Base-by-base conservation (phyloP, 2,113 vertebrate species). In the Hepsetus odoe region DNA sequence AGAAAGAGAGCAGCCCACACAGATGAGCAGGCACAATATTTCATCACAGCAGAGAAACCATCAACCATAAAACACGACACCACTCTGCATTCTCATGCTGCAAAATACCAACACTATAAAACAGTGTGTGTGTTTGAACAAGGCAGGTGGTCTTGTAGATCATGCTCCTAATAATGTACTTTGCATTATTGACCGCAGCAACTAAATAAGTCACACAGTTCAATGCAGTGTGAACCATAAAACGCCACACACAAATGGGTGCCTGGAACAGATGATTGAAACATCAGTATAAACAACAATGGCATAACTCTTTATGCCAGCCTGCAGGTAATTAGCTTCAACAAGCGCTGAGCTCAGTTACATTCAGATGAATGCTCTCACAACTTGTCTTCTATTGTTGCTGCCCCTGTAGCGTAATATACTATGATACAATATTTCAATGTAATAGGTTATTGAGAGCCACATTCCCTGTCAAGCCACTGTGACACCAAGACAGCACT, bases 1-100 rank as follows among this genome's bases (percentile, higher is more conserved):
- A 56, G 56, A 42, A 38, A 66, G 35, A 67, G 24, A 72, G 46
- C 62, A 79, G 69, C 77, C 77, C 77, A 79, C 77, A 72, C 68
- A 79, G 59, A 72, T 13, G 33, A 55, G 69, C 70, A 72, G 77
- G 59, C 44, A 35, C 68, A 42, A 59, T 55, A 72, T 79, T 72
- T 79, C 67, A 79, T 72, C 70, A 65, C 24, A 42, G 68, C 59
- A 65, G 68, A 79, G 62, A 38, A 65, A 79, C 59, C 55, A 53
- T 79, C 68, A 46, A 32, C 68, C 32, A 72, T 72, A 72, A 72
- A 71, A 72, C 58, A 49, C 28, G 77, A 64, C 44, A 79, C 42
- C 68, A 53, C 24, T 71, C 56, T 65, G 68, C 58, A 79, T 79
- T 68, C 68, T 55, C 9, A 40, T 38, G 18, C 18, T 55, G 71